Conservation (phyloP, 2,113 vertebrate genomes). For the Telmatochromis sp. region DNA sequence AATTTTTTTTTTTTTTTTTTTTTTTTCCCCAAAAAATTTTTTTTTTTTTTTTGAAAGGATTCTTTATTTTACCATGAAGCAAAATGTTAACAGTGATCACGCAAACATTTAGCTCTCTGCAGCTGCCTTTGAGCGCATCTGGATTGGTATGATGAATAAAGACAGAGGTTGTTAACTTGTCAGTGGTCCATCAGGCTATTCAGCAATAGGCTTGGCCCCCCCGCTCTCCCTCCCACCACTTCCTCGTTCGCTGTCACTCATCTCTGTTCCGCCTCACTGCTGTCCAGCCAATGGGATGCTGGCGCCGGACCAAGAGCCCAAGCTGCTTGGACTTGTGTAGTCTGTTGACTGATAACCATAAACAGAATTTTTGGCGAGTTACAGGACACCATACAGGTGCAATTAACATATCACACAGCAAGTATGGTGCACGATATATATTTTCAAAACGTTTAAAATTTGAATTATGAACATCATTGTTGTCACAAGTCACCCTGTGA, state of each 20-base stretch:
- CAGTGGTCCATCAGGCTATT: conserved; percentile 56
- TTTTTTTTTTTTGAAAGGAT: not conserved
- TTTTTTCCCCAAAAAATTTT: too few species aligned
- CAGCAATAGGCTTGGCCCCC: conserved; percentile 1
- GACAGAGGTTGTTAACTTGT: conserved; percentile 55
- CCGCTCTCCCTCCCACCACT: not conserved
- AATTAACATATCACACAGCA: conserved; percentile 52
- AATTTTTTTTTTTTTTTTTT: too few species aligned
- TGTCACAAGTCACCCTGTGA: not conserved
- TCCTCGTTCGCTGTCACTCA: conserved; percentile 69
- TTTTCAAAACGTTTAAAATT: not conserved
- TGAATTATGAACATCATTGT: not conserved
- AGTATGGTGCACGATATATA: not conserved
- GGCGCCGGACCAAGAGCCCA: conserved; percentile 65
- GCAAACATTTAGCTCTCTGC: not conserved
- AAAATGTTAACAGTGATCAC: not conserved
- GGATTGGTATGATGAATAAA: conserved; percentile 50
- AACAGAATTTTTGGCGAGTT: conserved; percentile 64
- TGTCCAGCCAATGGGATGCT: conserved; percentile 67
- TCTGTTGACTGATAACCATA: conserved; percentile 68
- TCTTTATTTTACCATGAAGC: not conserved
- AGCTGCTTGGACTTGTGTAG: conserved; percentile 59
- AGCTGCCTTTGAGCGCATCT: conserved; percentile 33
- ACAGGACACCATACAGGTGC: conserved; percentile 71
- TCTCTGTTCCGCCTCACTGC: conserved; percentile 72